Conservation (phyloP, 2,888 invertebrate genomes). For the Acheta domesticus region DNA sequence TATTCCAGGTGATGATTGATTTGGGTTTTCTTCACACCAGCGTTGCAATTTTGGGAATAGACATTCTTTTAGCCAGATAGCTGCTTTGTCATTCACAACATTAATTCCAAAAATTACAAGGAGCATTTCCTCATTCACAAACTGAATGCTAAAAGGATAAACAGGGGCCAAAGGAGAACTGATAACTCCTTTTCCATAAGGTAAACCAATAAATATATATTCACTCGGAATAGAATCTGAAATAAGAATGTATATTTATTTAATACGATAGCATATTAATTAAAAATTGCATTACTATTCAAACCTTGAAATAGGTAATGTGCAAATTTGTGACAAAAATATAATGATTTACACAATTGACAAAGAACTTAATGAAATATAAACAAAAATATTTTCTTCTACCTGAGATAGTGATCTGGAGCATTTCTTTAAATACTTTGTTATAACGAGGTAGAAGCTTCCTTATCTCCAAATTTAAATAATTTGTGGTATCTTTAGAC, state of each 20-base stretch:
- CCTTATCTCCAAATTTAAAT: constrained; percentile 29
- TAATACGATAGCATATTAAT: not conserved
- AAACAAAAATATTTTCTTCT: constrained; percentile 40
- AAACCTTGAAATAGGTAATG: too few species aligned
- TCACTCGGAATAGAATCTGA: constrained; percentile 27
- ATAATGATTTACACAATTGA: not conserved
- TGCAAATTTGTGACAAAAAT: too few species aligned
- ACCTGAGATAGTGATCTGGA: constrained; percentile 34
- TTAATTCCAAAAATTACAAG: constrained; percentile 45
- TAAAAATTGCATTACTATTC: not conserved
- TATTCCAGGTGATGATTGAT: constrained; percentile 31
- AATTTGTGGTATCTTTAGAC: not conserved
- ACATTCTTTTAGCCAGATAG: constrained; percentile 55
- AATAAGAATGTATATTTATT: constrained; percentile 18
- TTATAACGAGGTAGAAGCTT: constrained; percentile 35
- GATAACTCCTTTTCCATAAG: not conserved
- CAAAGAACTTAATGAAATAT: constrained; percentile 36
- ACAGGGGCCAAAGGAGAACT: constrained; percentile 33
- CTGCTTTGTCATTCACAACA: constrained; percentile 37
- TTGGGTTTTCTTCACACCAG: constrained; percentile 50
- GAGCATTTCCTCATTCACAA: constrained; percentile 44
- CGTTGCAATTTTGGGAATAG: constrained; percentile 60
- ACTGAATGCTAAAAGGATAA: constrained; percentile 51
- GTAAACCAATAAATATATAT: constrained; percentile 23
- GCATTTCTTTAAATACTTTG: constrained; percentile 27